Evolutionary conservation across 2,797 vertebrate genomes (phyloP).

Genomic region (Sebastes dallii): DNA sequence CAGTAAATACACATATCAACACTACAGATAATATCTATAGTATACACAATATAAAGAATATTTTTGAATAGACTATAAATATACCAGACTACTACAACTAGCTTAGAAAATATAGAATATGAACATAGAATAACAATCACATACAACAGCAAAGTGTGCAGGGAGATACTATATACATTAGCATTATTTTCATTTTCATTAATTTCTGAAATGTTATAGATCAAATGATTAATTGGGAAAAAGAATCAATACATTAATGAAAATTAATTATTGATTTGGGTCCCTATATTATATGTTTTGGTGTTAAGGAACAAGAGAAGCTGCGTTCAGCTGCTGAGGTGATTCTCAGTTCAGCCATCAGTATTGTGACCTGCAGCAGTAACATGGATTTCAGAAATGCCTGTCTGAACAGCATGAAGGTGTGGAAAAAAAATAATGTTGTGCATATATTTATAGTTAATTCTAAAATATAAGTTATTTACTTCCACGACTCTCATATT

Average conservation of each 20-base stretch:
- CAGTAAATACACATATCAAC: too few relatives aligned
- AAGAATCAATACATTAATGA: not conserved
- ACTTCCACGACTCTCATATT: not conserved
- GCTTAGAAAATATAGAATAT: too few relatives aligned
- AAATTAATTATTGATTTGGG: not conserved
- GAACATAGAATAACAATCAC: too few relatives aligned
- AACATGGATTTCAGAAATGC: conserved; percentile 77
- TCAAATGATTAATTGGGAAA: not conserved
- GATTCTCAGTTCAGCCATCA: conserved; percentile 73
- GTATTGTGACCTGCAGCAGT: conserved; percentile 80
- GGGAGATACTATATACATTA: too few relatives aligned
- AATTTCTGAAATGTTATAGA: not conserved
- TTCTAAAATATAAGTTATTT: not conserved
- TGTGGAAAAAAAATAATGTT: conserved; percentile 20
- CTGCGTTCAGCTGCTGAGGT: conserved; percentile 68
- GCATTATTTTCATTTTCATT: not conserved
- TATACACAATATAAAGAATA: too few relatives aligned
- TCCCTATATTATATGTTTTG: not conserved
- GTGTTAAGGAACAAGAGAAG: conserved; percentile 69
- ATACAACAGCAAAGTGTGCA: too few relatives aligned
- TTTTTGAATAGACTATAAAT: too few relatives aligned
- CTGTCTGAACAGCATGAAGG: conserved; percentile 81
- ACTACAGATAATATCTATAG: too few relatives aligned
- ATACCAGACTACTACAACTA: too few relatives aligned
- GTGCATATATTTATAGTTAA: not conserved